Base-by-base conservation (phyloP, 2,797 vertebrate species). In the Semotilus atromaculatus region DNA sequence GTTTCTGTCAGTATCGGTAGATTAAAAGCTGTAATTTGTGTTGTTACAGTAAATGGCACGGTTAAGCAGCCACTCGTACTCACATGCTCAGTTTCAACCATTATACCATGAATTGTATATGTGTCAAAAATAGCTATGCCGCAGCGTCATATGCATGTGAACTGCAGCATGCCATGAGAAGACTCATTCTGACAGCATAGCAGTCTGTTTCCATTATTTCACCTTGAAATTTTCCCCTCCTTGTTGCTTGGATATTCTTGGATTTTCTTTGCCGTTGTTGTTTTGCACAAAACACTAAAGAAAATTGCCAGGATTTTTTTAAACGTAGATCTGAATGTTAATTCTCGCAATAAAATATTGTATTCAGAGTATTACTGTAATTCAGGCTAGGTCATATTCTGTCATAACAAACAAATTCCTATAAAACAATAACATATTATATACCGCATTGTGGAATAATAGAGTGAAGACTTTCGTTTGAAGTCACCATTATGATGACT, bases 61-160 rank as follows among this genome's bases (percentile, higher is more conserved):
- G 18, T 60, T 62, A 76, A 58, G 48, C 31, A 38, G 14, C 26
- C 16, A 48, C 23, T 67, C 7, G 19, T 55, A 18, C 3, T 34
- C 48, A 55, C 16, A 38, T 43, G 26, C 45, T 62, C 51, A 11
- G 16, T 58, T 55, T 68, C n/a, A n/a, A 83, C 62, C 73, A 77
- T 84, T 84, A 70, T 34, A 14, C 38, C 38, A 19, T 26, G 75
- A 71, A 71, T 40, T 45, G 21, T 11, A 48, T 45, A 43, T 45
- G 64, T 77, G 45, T 71, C 23, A 70, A 60, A 78, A 84, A 84
- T 84, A 83, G 45, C 31, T 29, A 53, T 70, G n/a, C 18, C 68
- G 36, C 18, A 68, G 55, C 4, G 1, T 51, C 38, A 58, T 45
- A 45, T 10, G 67, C 18, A 0, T 58, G 36, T 70, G 34, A 81